Evolutionary conservation across 2,888 invertebrate genomes (phyloP).

Genomic region (Torymus texanus): DNA sequence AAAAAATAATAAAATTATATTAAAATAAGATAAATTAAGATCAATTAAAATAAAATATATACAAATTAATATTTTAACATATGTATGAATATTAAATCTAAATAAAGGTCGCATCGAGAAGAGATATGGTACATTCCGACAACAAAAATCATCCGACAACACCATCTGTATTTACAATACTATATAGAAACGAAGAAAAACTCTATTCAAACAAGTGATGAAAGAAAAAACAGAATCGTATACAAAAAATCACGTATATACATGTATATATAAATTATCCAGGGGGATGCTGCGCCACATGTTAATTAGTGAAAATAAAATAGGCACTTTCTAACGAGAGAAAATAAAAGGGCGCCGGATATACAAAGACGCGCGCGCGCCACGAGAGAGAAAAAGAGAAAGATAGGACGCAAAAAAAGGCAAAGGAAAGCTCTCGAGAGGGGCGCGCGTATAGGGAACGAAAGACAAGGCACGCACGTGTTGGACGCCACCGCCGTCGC

Average conservation of each 20-base stretch:
- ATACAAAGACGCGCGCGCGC: constrained; percentile 15
- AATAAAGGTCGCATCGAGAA: no score
- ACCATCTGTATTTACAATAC: neutral
- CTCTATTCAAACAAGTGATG: no score
- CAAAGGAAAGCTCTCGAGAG: constrained; percentile 6
- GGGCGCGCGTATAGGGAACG: neutral
- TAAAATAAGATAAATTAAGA: neutral
- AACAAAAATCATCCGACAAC: neutral
- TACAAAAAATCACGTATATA: constrained; percentile 11
- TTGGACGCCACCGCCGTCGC: constrained; percentile 1
- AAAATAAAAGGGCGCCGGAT: constrained; percentile 43
- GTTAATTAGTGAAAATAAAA: constrained; percentile 53
- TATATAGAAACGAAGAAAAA: neutral
- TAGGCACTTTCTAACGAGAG: constrained; percentile 19
- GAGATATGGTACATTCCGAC: neutral
- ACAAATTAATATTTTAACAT: neutral
- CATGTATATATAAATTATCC: constrained; percentile 12
- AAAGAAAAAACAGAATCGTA: neutral
- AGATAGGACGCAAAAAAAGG: constrained; percentile 11
- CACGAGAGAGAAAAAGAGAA: no score
- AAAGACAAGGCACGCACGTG: constrained; percentile 7
- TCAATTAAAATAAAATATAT: neutral
- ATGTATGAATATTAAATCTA: neutral
- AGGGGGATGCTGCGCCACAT: neutral
- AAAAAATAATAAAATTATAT: constrained; percentile 21